Conservation (phyloP, 2,797 vertebrate genomes). For the Amniataba percoides region DNA sequence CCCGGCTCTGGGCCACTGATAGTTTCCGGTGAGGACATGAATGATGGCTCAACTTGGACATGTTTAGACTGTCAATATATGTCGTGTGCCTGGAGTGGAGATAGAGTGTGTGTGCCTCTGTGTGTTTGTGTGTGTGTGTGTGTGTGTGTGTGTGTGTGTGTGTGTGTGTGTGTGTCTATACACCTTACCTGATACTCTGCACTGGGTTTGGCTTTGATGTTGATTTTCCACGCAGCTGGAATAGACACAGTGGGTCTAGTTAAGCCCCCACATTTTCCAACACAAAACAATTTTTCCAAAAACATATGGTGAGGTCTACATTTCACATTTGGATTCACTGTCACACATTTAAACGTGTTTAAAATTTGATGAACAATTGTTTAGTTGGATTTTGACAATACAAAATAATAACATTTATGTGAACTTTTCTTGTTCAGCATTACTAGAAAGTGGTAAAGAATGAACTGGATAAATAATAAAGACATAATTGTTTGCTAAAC, state of each 20-base stretch:
- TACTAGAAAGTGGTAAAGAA: background rate
- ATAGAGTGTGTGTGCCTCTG: background rate
- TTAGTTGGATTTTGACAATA: background rate
- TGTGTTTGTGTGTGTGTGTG: constrained; percentile 31
- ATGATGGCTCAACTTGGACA: constrained; percentile 4
- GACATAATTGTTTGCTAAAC: background rate
- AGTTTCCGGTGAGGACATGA: constrained; percentile 47
- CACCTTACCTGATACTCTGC: constrained; percentile 64
- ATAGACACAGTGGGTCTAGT: constrained; percentile 27
- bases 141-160: constrained; percentile 26
- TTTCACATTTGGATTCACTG: background rate
- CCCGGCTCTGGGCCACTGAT: constrained; percentile 41
- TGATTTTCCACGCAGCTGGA: constrained; percentile 64
- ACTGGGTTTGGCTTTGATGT: constrained; percentile 44
- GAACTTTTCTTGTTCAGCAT: constrained; percentile 3
- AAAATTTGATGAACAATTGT: background rate
- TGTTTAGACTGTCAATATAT: constrained; percentile 80
- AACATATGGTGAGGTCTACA: background rate
- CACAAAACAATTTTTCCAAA: background rate
- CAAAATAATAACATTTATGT: background rate
- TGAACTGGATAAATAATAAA: background rate
- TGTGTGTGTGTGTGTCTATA: constrained; percentile 18
- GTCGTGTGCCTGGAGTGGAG: constrained; percentile 37
- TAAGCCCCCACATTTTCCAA: background rate
- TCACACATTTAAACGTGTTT: background rate